Evolutionary conservation across 2,888 invertebrate genomes (phyloP).

Genomic region (Galerucella calmariensis): DNA sequence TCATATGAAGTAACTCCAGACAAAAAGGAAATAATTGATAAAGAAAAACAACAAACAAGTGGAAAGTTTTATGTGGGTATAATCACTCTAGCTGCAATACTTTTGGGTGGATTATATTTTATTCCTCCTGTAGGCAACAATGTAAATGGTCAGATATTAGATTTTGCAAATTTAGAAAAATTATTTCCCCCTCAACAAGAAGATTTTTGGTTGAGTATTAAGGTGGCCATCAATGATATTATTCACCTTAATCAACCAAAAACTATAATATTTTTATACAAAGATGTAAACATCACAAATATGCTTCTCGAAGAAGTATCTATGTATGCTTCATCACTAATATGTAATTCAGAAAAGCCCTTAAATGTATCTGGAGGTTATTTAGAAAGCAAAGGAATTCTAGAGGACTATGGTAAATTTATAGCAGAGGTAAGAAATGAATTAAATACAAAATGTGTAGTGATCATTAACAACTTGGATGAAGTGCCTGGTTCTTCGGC

Average conservation of each 20-base stretch:
- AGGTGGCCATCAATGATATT: conserved; percentile 58
- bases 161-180: conserved; percentile 45
- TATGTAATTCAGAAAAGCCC: conserved; percentile 47
- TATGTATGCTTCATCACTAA: conserved; percentile 53
- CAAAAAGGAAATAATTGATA: neutral
- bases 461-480: conserved; percentile 62
- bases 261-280: conserved; percentile 63
- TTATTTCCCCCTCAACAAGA: conserved; percentile 59
- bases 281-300: conserved; percentile 49
- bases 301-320: conserved; percentile 60
- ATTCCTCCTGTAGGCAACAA: neutral
- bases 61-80: conserved; percentile 17
- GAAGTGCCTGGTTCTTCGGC: conserved; percentile 60
- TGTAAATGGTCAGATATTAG: neutral
- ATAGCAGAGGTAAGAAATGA: conserved; percentile 52
- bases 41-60: neutral
- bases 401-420: conserved; percentile 56
- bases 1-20: neutral
- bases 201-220: conserved; percentile 60
- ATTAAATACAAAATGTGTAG: conserved; percentile 54
- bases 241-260: conserved; percentile 56
- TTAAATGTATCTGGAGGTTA: conserved; percentile 54
- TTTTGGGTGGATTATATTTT: conserved; percentile 4
- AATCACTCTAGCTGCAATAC: neutral
- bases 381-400: conserved; percentile 54